Percentiles rank a stretch among this genome's conserved stretches.
Conservation (phyloP, 2,888 invertebrate species). For the Papilio elwesi region DNA sequence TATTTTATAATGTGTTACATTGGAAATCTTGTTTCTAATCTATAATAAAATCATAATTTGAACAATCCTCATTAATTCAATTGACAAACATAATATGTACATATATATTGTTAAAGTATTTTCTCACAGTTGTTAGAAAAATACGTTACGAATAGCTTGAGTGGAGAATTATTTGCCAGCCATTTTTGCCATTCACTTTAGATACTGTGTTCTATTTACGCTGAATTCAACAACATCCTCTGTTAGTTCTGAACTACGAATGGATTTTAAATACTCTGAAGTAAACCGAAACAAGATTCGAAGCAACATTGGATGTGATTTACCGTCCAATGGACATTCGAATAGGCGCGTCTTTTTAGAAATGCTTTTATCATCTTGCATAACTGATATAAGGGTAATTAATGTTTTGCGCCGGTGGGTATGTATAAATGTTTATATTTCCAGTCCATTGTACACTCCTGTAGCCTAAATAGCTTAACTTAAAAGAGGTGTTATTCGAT, state of each 20-base stretch:
- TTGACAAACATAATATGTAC: background rate
- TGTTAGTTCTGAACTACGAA: slow-evolving; percentile 22
- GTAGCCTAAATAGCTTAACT: too few species aligned
- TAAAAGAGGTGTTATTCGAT: too few species aligned
- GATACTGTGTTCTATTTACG: slow-evolving; percentile 40
- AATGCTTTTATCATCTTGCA: background rate
- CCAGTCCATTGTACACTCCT: too few species aligned
- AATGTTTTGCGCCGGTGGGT: too few species aligned
- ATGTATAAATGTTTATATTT: too few species aligned
- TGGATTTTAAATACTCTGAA: slow-evolving; percentile 1
- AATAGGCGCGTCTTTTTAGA: background rate
- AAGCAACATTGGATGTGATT: slow-evolving; percentile 13
- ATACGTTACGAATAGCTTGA: slow-evolving; percentile 41
- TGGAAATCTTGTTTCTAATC: too few species aligned
- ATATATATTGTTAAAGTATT: background rate
- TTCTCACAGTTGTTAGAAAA: slow-evolving; percentile 16
- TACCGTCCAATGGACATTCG: slow-evolving; percentile 4
- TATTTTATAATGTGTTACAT: too few species aligned
- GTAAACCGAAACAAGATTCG: slow-evolving; percentile 17
- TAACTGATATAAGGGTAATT: too few species aligned
- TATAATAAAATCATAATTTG: too few species aligned
- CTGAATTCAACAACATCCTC: slow-evolving; percentile 41
- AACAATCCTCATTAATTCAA: too few species aligned
- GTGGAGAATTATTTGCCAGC: slow-evolving; percentile 41
- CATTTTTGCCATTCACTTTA: slow-evolving; percentile 44